Percentiles rank a stretch among this genome's conserved stretches.
Evolutionary conservation across 2,888 invertebrate species (phyloP).

Genomic region (Diarsia brunnea): DNA sequence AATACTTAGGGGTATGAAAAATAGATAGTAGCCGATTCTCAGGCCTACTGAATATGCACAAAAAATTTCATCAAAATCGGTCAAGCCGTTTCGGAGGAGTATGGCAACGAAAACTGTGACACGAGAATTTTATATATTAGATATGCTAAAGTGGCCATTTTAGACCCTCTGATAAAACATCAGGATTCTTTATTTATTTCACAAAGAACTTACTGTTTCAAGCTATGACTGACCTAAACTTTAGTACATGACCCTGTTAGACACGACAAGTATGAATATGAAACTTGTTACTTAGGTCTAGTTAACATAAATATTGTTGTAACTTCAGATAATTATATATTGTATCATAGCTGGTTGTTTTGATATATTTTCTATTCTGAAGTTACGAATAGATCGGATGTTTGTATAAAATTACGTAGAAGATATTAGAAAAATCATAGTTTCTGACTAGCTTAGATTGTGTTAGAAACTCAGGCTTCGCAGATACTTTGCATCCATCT

Average conservation of each 20-base stretch:
- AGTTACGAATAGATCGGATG: not conserved
- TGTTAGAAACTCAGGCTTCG: too few relatives aligned
- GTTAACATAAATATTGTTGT: not conserved
- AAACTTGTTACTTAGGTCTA: not conserved
- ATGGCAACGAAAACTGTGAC: too few relatives aligned
- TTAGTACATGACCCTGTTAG: not conserved
- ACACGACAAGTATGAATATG: not conserved
- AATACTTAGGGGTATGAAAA: too few relatives aligned
- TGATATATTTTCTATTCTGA: not conserved
- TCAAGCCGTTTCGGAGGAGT: too few relatives aligned
- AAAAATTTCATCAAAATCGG: too few relatives aligned
- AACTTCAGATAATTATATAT: not conserved
- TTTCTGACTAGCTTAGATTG: too few relatives aligned
- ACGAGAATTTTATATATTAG: too few relatives aligned
- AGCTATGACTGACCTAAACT: not conserved
- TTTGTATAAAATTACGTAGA: not conserved
- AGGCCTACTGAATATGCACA: too few relatives aligned
- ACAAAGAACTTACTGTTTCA: not conserved
- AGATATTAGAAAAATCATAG: not conserved
- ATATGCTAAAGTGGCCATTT: too few relatives aligned
- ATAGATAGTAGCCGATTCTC: too few relatives aligned
- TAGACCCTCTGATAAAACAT: too few relatives aligned
- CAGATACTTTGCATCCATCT: too few relatives aligned
- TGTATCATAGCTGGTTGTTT: not conserved
- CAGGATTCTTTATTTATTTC: not conserved